Evolutionary conservation across 2,113 vertebrate genomes (phyloP).

Genomic region (Lycaon pictus): DNA sequence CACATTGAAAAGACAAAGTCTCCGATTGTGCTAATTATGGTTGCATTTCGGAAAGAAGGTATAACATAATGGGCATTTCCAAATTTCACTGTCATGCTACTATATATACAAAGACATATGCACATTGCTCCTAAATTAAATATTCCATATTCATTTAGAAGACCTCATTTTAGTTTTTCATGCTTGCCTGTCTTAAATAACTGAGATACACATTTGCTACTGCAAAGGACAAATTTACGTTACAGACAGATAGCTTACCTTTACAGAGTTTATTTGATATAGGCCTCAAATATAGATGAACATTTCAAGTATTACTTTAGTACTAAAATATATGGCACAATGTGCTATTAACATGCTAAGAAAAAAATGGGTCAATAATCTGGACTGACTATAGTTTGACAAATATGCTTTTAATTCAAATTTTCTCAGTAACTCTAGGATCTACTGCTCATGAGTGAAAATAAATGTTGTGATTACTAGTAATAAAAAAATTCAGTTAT

Average conservation of each 20-base stretch:
- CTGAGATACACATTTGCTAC: constrained; percentile 26
- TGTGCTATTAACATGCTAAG: background rate
- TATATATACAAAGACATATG: background rate
- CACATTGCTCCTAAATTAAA: background rate
- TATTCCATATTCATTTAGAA: constrained; percentile 21
- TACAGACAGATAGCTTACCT: constrained; percentile 15
- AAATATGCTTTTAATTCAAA: constrained; percentile 36
- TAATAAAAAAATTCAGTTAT: constrained; percentile 4
- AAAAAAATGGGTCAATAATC: background rate
- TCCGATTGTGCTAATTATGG: background rate
- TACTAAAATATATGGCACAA: constrained; percentile 38
- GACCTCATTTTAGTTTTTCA: constrained; percentile 34
- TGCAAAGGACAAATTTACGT: constrained; percentile 14
- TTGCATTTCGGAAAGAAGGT: background rate
- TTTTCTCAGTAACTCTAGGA: constrained; percentile 19
- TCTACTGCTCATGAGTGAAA: constrained; percentile 14
- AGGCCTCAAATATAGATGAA: constrained; percentile 50
- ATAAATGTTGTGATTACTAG: background rate
- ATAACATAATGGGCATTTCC: background rate
- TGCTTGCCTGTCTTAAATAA: background rate
- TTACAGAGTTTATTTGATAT: constrained; percentile 42
- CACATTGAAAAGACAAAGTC: constrained; percentile 25
- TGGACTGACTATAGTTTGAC: background rate
- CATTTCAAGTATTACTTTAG: constrained; percentile 12
- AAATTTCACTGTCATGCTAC: constrained; percentile 39